Evolutionary conservation across 2,888 invertebrate species (phyloP), one percentile per base, ranked within the genome.

Genomic region (Ophioninae sp.): DNA sequence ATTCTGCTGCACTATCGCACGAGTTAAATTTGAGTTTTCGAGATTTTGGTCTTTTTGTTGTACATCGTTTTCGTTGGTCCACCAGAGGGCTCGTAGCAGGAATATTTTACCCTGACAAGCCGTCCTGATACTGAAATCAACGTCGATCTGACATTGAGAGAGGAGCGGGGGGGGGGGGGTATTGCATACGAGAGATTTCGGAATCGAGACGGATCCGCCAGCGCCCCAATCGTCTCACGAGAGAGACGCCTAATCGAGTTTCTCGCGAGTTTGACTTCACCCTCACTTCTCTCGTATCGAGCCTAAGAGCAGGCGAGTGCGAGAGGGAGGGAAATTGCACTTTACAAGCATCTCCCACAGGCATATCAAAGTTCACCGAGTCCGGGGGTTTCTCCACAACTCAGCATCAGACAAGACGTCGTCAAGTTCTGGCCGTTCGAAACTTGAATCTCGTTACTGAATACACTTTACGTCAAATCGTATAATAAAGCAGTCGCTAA

Each of bases 1-100:
- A 87, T 88, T 87, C 88, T 87, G 87, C 87, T 87, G 72, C 71
- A 61, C 83, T 86, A 88, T 90, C 86, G 84, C 85, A 61, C 75
- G 80, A 86, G 84, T 75, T 86, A 39, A 83, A 87, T 86, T 88
- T 74, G 65, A 80, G 56, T 39, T 75, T 56, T 65, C 58, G 72
- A 44, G 58, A 73, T 68, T 74, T 74, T 37, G 39, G 23, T 23
- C 58, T 59, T 67, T 68, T 56, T 56, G 3, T 6, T 6, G 64
- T 59, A 39, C 37, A 41, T 56, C 30, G 61, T 78, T 71, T 37
- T 17, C 56, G 30, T 44, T 22, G 69, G 9, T 63, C 22, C 63
- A 51, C 22, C 44, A 20, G 13, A 76, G 22, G 51, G 59, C 71
- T 69, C 39, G 51, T 10, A 59, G 41, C 20, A 58, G 13, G 39